These are phyloP conservation scores for Boulengeromyrus knoepffleri DNA, from an alignment of 2,113 vertebrate species.

Conservation along the genomic window DNA sequence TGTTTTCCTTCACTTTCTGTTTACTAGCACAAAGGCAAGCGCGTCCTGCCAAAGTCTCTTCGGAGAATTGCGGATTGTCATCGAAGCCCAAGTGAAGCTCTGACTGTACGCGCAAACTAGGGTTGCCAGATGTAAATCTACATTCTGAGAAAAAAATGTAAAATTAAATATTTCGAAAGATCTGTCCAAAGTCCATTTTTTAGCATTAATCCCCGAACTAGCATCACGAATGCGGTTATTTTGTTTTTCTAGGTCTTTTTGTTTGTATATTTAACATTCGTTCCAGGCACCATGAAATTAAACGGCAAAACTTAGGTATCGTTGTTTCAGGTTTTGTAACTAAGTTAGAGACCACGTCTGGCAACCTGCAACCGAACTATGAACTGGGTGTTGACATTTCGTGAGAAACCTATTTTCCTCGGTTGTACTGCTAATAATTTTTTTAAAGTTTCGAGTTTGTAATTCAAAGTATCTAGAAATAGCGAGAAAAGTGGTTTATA, in stretches of 20 bases:
- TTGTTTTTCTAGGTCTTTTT: not conserved
- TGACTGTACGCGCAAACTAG: not conserved
- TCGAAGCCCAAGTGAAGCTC: not conserved
- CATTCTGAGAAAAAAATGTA: not conserved
- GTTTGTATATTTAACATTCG: not conserved
- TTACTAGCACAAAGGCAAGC: not conserved
- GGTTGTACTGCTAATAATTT: not conserved
- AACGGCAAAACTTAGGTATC: not conserved
- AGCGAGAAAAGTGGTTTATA: not conserved
- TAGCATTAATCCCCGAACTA: not conserved
- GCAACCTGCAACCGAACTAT: conserved; percentile 33
- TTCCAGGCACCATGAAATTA: not conserved
- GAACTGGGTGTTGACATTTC: conserved; percentile 35
- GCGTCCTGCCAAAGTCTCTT: not conserved
- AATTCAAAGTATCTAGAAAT: not conserved
- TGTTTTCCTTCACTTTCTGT: not conserved
- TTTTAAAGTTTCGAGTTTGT: not conserved
- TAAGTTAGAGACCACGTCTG: not conserved
- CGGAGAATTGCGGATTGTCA: not conserved
- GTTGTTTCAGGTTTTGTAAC: not conserved
- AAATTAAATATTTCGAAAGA: not conserved
- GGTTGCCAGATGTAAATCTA: not conserved
- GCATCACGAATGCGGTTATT: not conserved
- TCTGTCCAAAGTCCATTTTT: not conserved
- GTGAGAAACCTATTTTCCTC: not conserved